phyloP scores from a whole-genome alignment of 1,140 invertebrate species.

The Episyrphus balteatus region DNA sequence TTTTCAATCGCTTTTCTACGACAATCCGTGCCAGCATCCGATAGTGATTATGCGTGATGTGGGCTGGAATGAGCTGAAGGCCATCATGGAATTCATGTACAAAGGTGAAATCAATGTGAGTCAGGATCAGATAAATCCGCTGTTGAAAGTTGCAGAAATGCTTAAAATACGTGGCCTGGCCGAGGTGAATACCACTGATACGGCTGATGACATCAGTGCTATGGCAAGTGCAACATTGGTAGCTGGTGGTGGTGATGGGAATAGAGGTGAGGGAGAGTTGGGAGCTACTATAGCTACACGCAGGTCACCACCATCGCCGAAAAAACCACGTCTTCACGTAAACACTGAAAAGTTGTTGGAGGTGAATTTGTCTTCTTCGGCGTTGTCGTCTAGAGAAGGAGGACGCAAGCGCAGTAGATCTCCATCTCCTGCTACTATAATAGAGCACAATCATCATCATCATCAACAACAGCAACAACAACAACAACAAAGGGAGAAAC shows the following conservation, averaged over 20 bases:
- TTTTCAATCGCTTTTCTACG: constrained; percentile 81
- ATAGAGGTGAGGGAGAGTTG: no score
- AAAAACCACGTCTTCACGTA: no score
- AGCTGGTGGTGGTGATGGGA: constrained; percentile 13
- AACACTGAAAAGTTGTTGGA: no score
- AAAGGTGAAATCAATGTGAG: constrained; percentile 86
- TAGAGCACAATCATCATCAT: constrained; percentile 30
- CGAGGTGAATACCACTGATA: constrained; percentile 62
- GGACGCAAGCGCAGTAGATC: constrained; percentile 20
- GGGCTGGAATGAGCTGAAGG: constrained; percentile 75
- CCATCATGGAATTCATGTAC: constrained; percentile 87
- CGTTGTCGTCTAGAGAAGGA: no score
- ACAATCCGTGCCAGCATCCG: constrained; percentile 83
- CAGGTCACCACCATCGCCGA: no score
- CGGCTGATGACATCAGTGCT: background rate
- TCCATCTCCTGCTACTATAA: constrained; percentile 33
- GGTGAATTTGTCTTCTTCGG: background rate
- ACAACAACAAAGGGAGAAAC: background rate
- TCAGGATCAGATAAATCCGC: constrained; percentile 77
- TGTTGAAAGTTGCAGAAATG: constrained; percentile 75
- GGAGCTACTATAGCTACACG: no score
- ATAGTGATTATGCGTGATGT: constrained; percentile 85
- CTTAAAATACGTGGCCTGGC: constrained; percentile 78
- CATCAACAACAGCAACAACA: background rate
- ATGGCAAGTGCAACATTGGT: constrained; percentile 8